phyloP scores from a whole-genome alignment of 2,888 invertebrate genomes.

The Neoitamus cyanurus region DNA sequence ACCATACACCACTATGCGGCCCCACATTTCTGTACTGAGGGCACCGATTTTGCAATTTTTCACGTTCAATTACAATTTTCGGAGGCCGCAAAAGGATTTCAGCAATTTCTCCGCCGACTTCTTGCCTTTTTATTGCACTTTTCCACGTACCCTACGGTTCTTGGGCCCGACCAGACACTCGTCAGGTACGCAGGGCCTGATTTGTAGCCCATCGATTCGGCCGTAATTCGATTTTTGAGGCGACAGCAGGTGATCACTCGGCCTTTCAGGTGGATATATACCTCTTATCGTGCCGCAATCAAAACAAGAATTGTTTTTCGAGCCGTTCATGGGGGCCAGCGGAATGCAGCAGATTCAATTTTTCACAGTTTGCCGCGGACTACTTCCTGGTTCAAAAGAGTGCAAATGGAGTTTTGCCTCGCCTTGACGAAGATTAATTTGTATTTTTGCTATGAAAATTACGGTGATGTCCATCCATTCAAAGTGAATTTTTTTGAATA shows the following conservation, averaged over 20 bases:
- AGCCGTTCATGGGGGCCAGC: background rate
- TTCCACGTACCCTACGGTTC: background rate
- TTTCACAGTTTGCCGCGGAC: background rate
- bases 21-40: background rate
- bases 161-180: background rate
- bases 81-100: slow-evolving; percentile 39
- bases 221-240: slow-evolving; percentile 31
- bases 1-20: slow-evolving; percentile 29
- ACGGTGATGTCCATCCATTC: background rate
- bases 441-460: background rate
- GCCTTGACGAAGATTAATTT: background rate
- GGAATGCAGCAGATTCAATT: slow-evolving; percentile 30
- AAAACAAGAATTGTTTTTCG: slow-evolving; percentile 4
- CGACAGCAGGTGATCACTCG: slow-evolving; percentile 38
- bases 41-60: slow-evolving; percentile 34
- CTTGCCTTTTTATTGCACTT: slow-evolving; percentile 3
- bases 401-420: background rate
- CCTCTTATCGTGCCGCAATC: slow-evolving; percentile 26
- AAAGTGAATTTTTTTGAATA: background rate
- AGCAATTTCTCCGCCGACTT: slow-evolving; percentile 27
- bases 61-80: slow-evolving; percentile 40
- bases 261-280: background rate
- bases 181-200: background rate
- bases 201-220: slow-evolving; percentile 29
- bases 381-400: slow-evolving; percentile 18